These are phyloP conservation scores for Thyatira batis DNA, from an alignment of 2,888 invertebrate species.

Conservation along the genomic window DNA sequence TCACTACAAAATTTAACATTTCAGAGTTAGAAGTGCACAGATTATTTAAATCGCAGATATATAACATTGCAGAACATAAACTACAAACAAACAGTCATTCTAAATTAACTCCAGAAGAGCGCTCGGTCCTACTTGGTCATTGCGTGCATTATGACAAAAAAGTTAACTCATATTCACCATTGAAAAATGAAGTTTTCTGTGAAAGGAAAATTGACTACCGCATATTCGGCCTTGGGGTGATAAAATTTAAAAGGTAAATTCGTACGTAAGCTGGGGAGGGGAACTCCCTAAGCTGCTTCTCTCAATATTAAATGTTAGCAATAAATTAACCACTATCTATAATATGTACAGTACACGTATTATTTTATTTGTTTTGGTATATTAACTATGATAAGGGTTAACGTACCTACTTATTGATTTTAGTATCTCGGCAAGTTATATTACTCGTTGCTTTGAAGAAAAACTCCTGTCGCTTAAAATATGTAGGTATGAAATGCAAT, in stretches of 20 bases:
- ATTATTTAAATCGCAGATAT: constrained; percentile 76
- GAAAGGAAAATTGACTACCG: constrained; percentile 70
- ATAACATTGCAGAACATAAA: constrained; percentile 70
- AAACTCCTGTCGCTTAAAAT: too few species aligned
- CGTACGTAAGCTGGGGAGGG: too few species aligned
- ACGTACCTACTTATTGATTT: too few species aligned
- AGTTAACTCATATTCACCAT: constrained; percentile 73
- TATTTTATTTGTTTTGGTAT: too few species aligned
- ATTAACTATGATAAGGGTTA: too few species aligned
- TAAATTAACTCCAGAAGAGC: constrained; percentile 26
- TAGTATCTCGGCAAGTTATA: too few species aligned
- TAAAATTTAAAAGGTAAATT: constrained; percentile 40
- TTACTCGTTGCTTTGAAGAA: too few species aligned
- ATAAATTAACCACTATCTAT: too few species aligned
- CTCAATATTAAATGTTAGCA: too few species aligned
- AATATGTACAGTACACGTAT: too few species aligned
- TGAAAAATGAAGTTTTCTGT: constrained; percentile 71
- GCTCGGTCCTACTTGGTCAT: constrained; percentile 60
- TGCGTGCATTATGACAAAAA: constrained; percentile 59
- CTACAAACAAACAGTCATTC: constrained; percentile 21
- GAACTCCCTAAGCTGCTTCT: too few species aligned
- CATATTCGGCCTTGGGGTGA: constrained; percentile 71
- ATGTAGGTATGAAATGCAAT: too few species aligned
- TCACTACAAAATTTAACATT: constrained; percentile 13
- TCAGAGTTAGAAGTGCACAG: constrained; percentile 81